Percentiles rank a stretch among this genome's conserved stretches.
These are phyloP conservation scores for Eremophila alpestris DNA, from an alignment of 2,797 vertebrate genomes.

Conservation along the genomic window DNA sequence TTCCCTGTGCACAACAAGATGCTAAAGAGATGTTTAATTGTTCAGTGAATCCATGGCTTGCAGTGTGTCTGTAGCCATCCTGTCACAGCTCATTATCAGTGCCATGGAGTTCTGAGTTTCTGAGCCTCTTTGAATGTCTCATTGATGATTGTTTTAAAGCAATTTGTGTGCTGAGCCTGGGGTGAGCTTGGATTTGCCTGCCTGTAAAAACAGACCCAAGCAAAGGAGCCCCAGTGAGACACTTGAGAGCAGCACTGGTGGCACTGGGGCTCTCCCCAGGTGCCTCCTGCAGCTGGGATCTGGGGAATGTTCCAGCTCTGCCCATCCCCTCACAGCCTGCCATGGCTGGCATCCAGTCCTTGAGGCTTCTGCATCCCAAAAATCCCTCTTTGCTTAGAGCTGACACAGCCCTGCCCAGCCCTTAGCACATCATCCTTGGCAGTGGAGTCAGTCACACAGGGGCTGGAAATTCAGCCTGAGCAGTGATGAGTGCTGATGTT, in stretches of 20 bases:
- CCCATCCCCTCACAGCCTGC: background rate
- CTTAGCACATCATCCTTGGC: background rate
- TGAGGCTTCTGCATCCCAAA: background rate
- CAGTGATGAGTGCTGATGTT: no score
- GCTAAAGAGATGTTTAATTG: background rate
- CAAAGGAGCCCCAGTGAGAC: background rate
- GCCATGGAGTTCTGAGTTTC: background rate
- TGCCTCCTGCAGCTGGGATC: fast-evolving
- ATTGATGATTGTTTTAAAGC: background rate
- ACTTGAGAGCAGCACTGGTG: background rate
- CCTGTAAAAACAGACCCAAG: background rate
- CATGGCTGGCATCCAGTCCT: fast-evolving
- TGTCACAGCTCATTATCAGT: background rate
- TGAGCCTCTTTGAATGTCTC: background rate
- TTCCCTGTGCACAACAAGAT: background rate
- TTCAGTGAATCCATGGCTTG: background rate
- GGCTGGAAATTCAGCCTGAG: no score
- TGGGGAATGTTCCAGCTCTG: background rate
- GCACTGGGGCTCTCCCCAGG: background rate
- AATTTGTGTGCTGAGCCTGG: background rate
- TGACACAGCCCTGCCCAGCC: background rate
- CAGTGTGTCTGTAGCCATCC: background rate
- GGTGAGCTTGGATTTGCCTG: background rate
- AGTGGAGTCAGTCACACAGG: no score
- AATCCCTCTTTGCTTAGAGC: background rate